A percentile compares a stretch with the other conserved stretches of the same genome.
Evolutionary conservation across 64 coral and sea anemone species (phyloP).

Genomic region (Montipora capricornis): DNA sequence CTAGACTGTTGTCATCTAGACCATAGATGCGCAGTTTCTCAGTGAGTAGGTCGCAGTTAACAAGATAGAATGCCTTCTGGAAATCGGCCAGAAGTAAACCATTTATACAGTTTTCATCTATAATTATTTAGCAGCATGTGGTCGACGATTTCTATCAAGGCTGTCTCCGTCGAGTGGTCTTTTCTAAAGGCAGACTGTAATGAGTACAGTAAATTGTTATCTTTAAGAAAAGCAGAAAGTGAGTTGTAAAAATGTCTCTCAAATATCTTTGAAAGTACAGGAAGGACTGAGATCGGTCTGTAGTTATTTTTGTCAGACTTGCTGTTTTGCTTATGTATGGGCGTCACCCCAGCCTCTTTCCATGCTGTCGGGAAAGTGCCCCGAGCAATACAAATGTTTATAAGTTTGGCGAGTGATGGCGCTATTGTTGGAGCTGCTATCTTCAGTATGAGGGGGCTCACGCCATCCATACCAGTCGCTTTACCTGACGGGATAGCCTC

Average conservation of each 20-base stretch:
- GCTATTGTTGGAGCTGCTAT: slow-evolving; percentile 9
- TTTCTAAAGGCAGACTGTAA: slow-evolving; percentile 2
- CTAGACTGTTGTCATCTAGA: too few relatives aligned
- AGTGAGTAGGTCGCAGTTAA: too few relatives aligned
- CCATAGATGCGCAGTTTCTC: too few relatives aligned
- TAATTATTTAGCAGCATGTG: too few relatives aligned
- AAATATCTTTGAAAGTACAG: background rate
- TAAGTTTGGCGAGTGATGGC: background rate
- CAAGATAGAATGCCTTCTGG: too few relatives aligned
- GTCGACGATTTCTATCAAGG: too few relatives aligned
- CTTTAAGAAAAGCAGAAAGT: background rate
- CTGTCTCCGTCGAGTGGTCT: too few relatives aligned
- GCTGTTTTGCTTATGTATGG: background rate
- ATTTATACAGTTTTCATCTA: too few relatives aligned
- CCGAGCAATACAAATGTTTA: background rate
- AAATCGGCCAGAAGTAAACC: too few relatives aligned
- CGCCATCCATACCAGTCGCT: slow-evolving; percentile 36
- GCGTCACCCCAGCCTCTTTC: background rate
- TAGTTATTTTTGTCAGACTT: background rate
- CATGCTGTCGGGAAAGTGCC: background rate
- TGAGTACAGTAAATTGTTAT: background rate
- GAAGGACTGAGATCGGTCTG: too few relatives aligned
- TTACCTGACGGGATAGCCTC: background rate
- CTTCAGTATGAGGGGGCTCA: slow-evolving; percentile 36
- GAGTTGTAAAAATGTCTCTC: background rate